Conservation (phyloP, 2,113 vertebrate species). For the Eulacestoma nigropectus region DNA sequence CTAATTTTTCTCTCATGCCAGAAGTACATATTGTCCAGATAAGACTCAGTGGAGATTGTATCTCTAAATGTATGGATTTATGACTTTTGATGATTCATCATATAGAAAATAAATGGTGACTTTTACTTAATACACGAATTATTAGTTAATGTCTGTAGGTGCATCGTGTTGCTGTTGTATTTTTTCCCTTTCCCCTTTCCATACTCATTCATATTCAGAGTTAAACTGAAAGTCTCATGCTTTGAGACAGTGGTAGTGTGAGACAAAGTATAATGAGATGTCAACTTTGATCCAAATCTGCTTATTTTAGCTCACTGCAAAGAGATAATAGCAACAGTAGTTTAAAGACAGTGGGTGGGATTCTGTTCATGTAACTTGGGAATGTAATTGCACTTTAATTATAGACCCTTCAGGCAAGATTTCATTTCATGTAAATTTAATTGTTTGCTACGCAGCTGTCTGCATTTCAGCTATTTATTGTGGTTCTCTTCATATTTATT, state of each 20-base stretch:
- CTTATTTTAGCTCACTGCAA: background rate
- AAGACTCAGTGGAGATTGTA: background rate
- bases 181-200: background rate
- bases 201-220: background rate
- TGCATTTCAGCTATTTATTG: background rate
- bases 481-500: background rate
- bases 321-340: background rate
- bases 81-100: background rate
- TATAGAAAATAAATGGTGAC: background rate
- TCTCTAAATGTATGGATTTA: background rate
- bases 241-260: background rate
- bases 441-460: background rate
- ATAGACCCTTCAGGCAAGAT: background rate
- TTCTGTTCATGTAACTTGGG: background rate
- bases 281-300: background rate
- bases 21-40: background rate
- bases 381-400: conserved; percentile 28
- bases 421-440: conserved; percentile 30
- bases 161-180: background rate
- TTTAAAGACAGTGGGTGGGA: background rate
- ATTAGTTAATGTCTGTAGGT: background rate
- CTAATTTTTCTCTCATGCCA: background rate
- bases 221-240: background rate
- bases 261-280: background rate
- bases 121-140: background rate